Conservation (phyloP, 2,113 vertebrate species). For the Protobothrops mucrosquamatus region DNA sequence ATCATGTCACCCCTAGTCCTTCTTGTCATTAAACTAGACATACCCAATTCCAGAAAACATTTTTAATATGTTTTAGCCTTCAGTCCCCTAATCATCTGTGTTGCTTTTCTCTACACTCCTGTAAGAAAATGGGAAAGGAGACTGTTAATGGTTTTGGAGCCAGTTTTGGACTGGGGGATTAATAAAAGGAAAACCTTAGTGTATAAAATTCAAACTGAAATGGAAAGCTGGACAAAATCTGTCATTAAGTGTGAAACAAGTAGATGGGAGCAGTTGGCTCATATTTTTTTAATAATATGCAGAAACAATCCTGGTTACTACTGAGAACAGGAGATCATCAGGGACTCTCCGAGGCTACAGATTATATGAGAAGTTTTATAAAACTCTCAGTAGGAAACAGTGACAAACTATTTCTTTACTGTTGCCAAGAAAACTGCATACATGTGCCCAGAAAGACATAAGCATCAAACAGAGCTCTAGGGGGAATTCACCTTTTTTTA, state of each 20-base stretch:
- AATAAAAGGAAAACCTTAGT: neutral
- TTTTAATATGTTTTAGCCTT: neutral
- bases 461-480: neutral
- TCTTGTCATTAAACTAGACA: neutral
- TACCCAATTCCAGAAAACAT: neutral
- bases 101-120: neutral
- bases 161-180: neutral
- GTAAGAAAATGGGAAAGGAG: neutral
- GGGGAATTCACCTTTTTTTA: neutral
- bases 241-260: neutral
- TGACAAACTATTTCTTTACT: neutral
- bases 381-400: neutral
- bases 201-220: neutral
- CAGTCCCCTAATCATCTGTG: neutral
- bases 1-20: neutral
- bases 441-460: neutral
- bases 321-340: neutral
- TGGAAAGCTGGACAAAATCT: neutral
- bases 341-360: neutral
- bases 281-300: neutral
- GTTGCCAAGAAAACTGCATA: neutral
- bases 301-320: neutral
- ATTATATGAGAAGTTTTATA: neutral
- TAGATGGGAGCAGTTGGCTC: neutral
- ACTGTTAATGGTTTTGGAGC: neutral